phyloP scores from a whole-genome alignment of 2,797 vertebrate species.

The Discoglossus pictus region DNA sequence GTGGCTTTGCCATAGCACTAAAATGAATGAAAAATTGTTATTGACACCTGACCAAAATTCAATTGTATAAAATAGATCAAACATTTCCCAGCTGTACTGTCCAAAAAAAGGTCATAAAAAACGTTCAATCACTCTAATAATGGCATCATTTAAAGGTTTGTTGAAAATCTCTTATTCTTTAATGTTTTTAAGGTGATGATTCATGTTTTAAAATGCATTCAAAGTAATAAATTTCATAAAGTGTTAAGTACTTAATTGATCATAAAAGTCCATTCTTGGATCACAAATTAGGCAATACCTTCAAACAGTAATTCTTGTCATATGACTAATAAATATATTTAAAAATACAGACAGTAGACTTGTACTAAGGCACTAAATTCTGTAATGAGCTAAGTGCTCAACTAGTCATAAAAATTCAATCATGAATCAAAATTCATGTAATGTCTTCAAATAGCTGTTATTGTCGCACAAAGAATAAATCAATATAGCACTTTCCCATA shows the following conservation, averaged over 20 bases:
- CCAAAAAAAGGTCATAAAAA: constrained; percentile 18
- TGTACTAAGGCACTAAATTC: constrained; percentile 22
- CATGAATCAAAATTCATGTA: constrained; percentile 46
- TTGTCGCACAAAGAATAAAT: constrained; percentile 45
- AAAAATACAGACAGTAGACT: constrained; percentile 29
- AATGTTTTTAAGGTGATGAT: constrained; percentile 44
- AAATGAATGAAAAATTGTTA: constrained; percentile 1
- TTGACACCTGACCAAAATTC: neutral
- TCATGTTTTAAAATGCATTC: constrained; percentile 33
- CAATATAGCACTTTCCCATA: constrained; percentile 41
- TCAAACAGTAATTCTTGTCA: constrained; percentile 27
- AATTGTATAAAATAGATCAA: neutral
- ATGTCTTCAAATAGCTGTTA: constrained; percentile 50
- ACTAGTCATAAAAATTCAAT: constrained; percentile 43
- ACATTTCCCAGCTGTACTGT: neutral
- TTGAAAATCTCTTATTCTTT: constrained; percentile 13
- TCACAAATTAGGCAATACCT: constrained; percentile 33
- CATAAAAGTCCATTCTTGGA: constrained; percentile 39
- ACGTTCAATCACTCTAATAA: constrained; percentile 19
- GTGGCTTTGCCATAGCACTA: too few relatives aligned
- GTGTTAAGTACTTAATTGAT: constrained; percentile 46
- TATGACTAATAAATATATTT: constrained; percentile 29
- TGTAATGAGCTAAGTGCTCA: constrained; percentile 35
- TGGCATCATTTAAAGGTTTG: constrained; percentile 23
- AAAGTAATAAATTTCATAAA: constrained; percentile 43